Base-by-base conservation (phyloP, 2,888 invertebrate species). In the Philonicus albiceps region DNA sequence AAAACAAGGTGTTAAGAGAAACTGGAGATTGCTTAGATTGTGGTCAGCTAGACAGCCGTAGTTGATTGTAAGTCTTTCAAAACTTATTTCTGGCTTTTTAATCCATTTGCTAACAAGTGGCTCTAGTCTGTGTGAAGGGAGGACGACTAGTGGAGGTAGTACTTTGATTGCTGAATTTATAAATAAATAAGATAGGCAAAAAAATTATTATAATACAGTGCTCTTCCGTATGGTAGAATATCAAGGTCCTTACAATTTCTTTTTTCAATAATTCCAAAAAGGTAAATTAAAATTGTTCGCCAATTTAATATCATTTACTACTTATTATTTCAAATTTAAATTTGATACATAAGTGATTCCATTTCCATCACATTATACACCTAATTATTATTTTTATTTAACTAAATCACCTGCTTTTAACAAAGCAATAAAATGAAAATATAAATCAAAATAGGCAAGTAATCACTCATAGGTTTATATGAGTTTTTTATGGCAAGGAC, bases 1-100 rank as follows among this genome's bases (percentile, higher is more conserved):
- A 95, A 37, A 93, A 94, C 89, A 93, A 94, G 90, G 95, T 95
- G 37, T 92, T 95, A 84, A 93, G 94, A 89, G 95, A 95, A 91
- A 95, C 95, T 3, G 95, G 95, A 19, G 93, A 93, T 55, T 91
- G 91, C 5, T 73, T 91, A 11, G 90, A 75, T 11, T 74, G 78
- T 30, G 84, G 85, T 19, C 19, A 76, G 31, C 16, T 40, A 13
- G 43, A 64, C 7, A 49, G 64, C 53, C 86, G 87, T 5, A 88
- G 88, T 88, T 88, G 88, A 88, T 87, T 78, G 76, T 87, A 83
- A 78, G 83, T 64, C 64, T 22, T 55, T 31, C n/a, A 19, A n/a
- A 37, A n/a, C 11, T 5, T 64, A 83, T 30, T 49, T 49, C 7
- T 16, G 72, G 6, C 16, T 83, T 55, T 16, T n/a, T 37, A 30